Evolutionary conservation across 2,888 invertebrate genomes (phyloP).

Genomic region (Limnephilus lunatus): DNA sequence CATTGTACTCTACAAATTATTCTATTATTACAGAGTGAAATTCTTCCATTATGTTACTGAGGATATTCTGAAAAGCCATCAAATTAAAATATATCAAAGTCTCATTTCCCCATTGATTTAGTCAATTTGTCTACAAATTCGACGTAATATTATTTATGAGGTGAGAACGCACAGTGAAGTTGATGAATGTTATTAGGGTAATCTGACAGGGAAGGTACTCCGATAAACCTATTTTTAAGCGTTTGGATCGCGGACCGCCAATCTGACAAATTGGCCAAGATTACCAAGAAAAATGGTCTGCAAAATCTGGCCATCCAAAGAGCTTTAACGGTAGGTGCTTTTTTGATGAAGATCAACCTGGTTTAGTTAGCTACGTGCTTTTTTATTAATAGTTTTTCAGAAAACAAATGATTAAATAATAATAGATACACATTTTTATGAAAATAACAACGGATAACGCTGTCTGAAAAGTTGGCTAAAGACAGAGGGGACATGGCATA

Average conservation of each 20-base stretch:
- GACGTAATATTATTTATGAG: neutral
- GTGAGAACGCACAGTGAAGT: neutral
- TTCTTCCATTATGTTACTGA: too few relatives aligned
- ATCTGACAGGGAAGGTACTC: neutral
- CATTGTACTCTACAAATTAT: too few relatives aligned
- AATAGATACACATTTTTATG: too few relatives aligned
- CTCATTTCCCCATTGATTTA: neutral
- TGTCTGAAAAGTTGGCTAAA: too few relatives aligned
- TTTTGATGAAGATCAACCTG: neutral
- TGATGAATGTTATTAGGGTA: conserved; percentile 29
- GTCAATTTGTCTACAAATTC: neutral
- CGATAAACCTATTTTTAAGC: neutral
- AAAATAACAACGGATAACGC: too few relatives aligned
- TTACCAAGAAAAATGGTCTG: neutral
- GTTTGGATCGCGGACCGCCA: neutral
- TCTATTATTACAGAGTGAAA: too few relatives aligned
- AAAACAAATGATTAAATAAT: neutral
- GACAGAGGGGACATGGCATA: too few relatives aligned
- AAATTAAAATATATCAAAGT: too few relatives aligned
- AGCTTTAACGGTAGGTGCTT: neutral
- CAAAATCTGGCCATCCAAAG: neutral
- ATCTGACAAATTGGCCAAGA: neutral
- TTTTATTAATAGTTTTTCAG: neutral
- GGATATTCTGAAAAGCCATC: too few relatives aligned
- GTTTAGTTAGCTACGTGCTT: neutral